Evolutionary conservation across 1,140 invertebrate genomes (phyloP).

Genomic region (Stegodyphus mimosarum): DNA sequence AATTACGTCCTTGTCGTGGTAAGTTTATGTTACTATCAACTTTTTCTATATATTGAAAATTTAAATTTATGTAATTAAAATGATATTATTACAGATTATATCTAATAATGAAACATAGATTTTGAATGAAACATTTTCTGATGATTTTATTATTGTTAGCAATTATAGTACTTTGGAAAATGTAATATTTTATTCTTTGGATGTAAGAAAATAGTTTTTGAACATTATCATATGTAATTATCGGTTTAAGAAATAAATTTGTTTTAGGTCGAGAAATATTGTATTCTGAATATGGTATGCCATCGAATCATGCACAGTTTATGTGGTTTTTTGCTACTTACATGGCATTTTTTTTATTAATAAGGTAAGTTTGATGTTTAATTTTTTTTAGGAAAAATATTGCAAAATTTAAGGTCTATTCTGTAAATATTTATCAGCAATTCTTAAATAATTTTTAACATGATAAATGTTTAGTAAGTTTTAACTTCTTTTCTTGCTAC

Average conservation of each 20-base stretch:
- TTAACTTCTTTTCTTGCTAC: too few relatives aligned
- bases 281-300: conserved; percentile 93
- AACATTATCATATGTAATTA: not conserved
- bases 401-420: too few relatives aligned
- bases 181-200: not conserved
- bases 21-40: conserved; percentile 9
- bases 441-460: too few relatives aligned
- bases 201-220: too few relatives aligned
- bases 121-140: too few relatives aligned
- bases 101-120: too few relatives aligned
- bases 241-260: not conserved
- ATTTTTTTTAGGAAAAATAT: not conserved
- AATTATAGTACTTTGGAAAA: not conserved
- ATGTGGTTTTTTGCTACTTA: conserved; percentile 93
- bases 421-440: too few relatives aligned
- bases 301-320: conserved; percentile 91
- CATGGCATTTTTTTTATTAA: conserved; percentile 85
- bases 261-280: conserved; percentile 69
- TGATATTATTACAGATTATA: too few relatives aligned
- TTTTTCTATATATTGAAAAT: not conserved
- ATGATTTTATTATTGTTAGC: not conserved
- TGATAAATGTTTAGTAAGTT: too few relatives aligned
- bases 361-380: conserved; percentile 75
- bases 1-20: conserved; percentile 77
- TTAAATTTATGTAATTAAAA: too few relatives aligned